Evolutionary conservation across 2,888 invertebrate genomes (phyloP).

Genomic region (Acanthacorydalis orientalis): DNA sequence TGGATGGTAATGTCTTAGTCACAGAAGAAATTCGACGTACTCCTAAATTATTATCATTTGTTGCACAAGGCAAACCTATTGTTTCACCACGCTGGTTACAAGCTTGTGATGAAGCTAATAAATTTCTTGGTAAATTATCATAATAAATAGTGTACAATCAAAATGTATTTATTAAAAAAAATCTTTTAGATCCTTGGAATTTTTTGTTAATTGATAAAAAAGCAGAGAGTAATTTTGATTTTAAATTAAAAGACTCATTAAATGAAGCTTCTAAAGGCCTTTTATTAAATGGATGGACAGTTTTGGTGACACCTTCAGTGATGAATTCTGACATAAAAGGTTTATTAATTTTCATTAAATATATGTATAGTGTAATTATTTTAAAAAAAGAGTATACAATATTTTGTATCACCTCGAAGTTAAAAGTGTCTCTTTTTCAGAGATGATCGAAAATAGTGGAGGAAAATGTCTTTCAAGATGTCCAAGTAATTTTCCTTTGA

Average conservation of each 20-base stretch:
- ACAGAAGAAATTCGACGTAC: conserved; percentile 37
- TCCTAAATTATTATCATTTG: conserved; percentile 38
- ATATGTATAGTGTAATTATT: too few species aligned
- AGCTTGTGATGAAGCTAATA: conserved; percentile 17
- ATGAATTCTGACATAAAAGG: conserved; percentile 22
- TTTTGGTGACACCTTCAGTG: conserved; percentile 16
- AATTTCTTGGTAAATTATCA: conserved; percentile 19
- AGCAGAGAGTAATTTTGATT: conserved; percentile 33
- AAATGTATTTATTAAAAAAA: neutral
- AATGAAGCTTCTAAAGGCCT: conserved; percentile 15
- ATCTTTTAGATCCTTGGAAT: conserved; percentile 36
- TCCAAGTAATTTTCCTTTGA: conserved; percentile 13
- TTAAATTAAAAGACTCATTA: conserved; percentile 23
- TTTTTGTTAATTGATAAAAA: conserved; percentile 30
- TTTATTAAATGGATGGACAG: conserved; percentile 16
- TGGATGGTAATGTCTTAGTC: conserved; percentile 33
- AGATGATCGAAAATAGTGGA: conserved; percentile 22
- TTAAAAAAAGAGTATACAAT: too few species aligned
- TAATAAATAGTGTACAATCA: neutral
- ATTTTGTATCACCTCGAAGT: too few species aligned
- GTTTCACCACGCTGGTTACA: conserved; percentile 26
- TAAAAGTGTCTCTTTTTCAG: conserved; percentile 14
- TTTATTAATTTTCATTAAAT: conserved; percentile 7
- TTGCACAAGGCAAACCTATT: conserved; percentile 41
- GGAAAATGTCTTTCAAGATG: conserved; percentile 20